Percentiles rank a stretch among this genome's conserved stretches.
Evolutionary conservation across 2,113 vertebrate species (phyloP).

Genomic region (Eptatretus burgeri): DNA sequence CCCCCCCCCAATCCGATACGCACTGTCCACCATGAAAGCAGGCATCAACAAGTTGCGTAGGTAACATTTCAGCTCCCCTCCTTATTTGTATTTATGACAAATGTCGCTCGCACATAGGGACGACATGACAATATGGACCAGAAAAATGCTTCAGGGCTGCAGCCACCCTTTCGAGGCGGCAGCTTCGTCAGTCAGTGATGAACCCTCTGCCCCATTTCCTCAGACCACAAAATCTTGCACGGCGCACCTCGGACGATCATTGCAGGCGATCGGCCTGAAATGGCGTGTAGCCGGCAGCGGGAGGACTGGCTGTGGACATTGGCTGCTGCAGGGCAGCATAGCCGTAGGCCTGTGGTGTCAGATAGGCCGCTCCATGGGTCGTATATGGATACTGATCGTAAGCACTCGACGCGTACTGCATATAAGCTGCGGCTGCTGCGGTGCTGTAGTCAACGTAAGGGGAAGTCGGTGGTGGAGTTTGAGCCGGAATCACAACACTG

Average conservation of each 20-base stretch:
- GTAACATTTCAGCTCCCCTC: too few species aligned
- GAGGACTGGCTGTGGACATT: background rate
- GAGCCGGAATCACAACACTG: constrained; percentile 3
- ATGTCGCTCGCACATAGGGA: too few species aligned
- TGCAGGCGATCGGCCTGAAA: constrained; percentile 1
- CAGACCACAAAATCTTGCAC: too few species aligned
- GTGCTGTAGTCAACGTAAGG: background rate
- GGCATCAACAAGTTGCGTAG: too few species aligned
- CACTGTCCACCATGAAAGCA: too few species aligned
- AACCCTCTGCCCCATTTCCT: too few species aligned
- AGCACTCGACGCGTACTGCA: background rate
- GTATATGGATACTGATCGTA: constrained; percentile 3
- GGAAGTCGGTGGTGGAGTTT: constrained; percentile 1
- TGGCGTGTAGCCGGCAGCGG: background rate
- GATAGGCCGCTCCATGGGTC: background rate
- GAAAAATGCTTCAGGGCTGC: too few species aligned
- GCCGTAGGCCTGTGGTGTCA: constrained; percentile 4
- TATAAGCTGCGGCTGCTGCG: background rate
- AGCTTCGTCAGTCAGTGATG: too few species aligned
- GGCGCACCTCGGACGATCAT: background rate
- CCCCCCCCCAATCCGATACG: too few species aligned
- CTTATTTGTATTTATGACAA: too few species aligned
- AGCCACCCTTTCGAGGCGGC: too few species aligned
- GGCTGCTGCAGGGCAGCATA: background rate
- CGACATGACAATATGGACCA: too few species aligned